Evolutionary conservation across 2,888 invertebrate genomes (phyloP).

Genomic region (Chrysomela aeneicollis): DNA sequence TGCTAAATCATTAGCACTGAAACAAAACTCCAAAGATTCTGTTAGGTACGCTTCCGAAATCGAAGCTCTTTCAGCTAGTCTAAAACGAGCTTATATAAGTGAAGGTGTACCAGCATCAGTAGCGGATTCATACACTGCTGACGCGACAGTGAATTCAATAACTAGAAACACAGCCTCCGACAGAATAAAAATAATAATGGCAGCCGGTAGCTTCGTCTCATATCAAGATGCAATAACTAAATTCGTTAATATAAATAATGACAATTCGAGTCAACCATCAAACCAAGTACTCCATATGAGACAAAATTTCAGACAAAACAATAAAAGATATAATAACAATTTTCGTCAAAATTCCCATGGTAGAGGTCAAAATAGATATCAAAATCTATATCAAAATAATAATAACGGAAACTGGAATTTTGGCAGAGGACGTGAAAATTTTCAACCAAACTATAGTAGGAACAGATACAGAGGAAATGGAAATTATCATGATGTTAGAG

Average conservation of each 20-base stretch:
- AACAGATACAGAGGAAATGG: no score
- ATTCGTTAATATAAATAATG: slow-evolving; percentile 15
- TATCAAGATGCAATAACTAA: slow-evolving; percentile 19
- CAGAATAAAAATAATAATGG: slow-evolving; percentile 15
- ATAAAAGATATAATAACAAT: no score
- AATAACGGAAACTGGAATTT: no score
- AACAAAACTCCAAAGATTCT: slow-evolving; percentile 18
- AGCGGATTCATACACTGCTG: slow-evolving; percentile 19
- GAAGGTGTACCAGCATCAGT: slow-evolving; percentile 24
- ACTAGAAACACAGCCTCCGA: slow-evolving; percentile 16
- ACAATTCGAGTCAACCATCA: no score
- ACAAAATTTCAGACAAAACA: no score
- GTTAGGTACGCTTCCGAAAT: slow-evolving; percentile 20
- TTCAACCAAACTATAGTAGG: no score
- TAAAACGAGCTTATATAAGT: slow-evolving; percentile 21
- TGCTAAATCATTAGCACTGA: background rate
- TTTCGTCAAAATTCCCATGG: no score
- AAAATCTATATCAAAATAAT: no score
- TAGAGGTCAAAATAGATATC: no score
- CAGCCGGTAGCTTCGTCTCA: slow-evolving; percentile 21
- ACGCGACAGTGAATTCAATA: slow-evolving; percentile 13
- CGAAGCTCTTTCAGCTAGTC: slow-evolving; percentile 2
- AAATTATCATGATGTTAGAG: no score
- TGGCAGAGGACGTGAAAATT: no score
- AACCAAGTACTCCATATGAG: no score